These are phyloP conservation scores for Antechinus stuartii DNA, from an alignment of 2,113 vertebrate genomes.

Conservation along the genomic window DNA sequence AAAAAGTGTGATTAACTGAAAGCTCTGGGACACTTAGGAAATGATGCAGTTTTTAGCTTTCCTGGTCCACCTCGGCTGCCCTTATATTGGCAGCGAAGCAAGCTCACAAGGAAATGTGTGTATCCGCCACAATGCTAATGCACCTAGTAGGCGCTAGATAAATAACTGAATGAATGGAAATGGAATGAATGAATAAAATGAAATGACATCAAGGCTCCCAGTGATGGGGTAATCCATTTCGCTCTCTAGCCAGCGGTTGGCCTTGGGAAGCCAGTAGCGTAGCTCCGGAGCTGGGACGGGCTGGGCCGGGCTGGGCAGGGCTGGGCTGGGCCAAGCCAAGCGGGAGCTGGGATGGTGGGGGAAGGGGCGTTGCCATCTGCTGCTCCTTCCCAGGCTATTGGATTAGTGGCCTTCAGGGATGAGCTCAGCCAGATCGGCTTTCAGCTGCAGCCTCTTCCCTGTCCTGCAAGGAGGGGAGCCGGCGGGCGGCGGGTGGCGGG, in stretches of 20 bases:
- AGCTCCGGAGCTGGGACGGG: not conserved
- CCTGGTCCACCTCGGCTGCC: not conserved
- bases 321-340: constrained; percentile 62
- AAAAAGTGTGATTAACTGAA: constrained; percentile 36
- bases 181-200: constrained; percentile 66
- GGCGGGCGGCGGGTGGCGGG: constrained; percentile 61
- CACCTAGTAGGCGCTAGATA: constrained; percentile 35
- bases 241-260: constrained; percentile 75
- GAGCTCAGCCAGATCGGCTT: constrained; percentile 89
- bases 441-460: constrained; percentile 83
- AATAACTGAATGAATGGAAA: constrained; percentile 64
- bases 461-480: constrained; percentile 77
- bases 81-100: not conserved
- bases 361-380: constrained; percentile 86
- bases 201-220: not conserved
- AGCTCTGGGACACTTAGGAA: constrained; percentile 6
- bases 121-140: constrained; percentile 5
- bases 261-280: constrained; percentile 54
- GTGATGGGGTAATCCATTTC: constrained; percentile 64
- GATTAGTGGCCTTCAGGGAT: constrained; percentile 87
- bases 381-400: constrained; percentile 87
- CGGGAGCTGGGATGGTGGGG: constrained; percentile 73
- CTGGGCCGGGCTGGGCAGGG: constrained; percentile 61
- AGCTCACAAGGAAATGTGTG: constrained; percentile 18
- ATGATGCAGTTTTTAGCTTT: constrained; percentile 9